Base-by-base conservation (phyloP, 2,888 invertebrate species). In the Athalia circularis region DNA sequence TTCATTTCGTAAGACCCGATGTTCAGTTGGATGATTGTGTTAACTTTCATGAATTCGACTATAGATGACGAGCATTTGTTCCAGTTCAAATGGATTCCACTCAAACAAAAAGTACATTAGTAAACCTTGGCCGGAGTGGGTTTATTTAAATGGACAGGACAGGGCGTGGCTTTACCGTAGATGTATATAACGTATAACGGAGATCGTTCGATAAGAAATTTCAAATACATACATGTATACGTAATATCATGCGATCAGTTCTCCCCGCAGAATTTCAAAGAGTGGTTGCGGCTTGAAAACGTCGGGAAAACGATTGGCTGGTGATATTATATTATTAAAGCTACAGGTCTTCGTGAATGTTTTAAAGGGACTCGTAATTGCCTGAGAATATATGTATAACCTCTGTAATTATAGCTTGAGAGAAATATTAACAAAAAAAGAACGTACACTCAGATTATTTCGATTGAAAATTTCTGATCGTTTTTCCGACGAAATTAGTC, bases 81-180 rank as follows among this genome's bases (percentile, higher is more conserved):
- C 52, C 15, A 11, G 47, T 54, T 29, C 68, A 29, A 68, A 54
- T 68, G 68, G 68, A 29, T 43, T 43, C 54, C 43, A 68, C 15
- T 68, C n/a, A 11, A 50, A 68, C 52, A 68, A 50, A 68, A 68
- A 68, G 52, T 68, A 29, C 68, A 54, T 68, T 68, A 68, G 68
- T 68, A 68, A 68, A 52, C 68, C 54, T 29, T 54, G 52, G 29
- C 15, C 54, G 68, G 11, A 7, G 50, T 43, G n/a, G 54, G 68
- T 52, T 68, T 68, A 54, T 29, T 68, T 68, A 29, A 68, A 11
- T 54, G 68, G 68, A 29, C 29, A 29, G 29, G 68, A 68, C 29
- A 47, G 68, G 68, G 52, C 43, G 68, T 68, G 52, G 68, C 15
- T 29, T 68, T 54, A 29, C 29, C 29, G 29, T 29, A 29, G 29